Conservation (phyloP, 2,888 invertebrate genomes). For the Microplitis deprimator region DNA sequence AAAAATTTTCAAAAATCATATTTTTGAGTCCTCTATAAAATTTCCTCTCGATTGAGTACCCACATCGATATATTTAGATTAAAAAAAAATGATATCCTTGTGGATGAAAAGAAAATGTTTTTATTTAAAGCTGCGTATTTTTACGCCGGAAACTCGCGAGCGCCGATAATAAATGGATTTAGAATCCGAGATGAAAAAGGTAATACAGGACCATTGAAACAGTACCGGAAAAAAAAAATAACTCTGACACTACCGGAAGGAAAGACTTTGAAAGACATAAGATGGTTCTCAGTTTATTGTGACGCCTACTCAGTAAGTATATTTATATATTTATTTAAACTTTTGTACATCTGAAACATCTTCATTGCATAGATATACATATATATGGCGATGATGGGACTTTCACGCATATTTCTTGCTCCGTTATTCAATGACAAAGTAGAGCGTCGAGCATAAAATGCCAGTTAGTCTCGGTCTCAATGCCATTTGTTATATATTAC, state of each 20-base stretch:
- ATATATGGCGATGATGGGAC: constrained; percentile 13
- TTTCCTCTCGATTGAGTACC: not conserved
- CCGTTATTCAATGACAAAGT: constrained; percentile 20
- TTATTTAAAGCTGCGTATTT: constrained; percentile 86
- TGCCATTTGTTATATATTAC: not conserved
- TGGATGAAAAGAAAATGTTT: not conserved
- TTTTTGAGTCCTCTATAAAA: not conserved
- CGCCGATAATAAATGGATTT: constrained; percentile 79
- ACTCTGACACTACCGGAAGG: constrained; percentile 91
- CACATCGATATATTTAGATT: too few species aligned
- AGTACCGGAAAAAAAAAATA: constrained; percentile 86
- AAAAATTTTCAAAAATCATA: not conserved
- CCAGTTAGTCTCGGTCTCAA: constrained; percentile 20
- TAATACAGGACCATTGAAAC: constrained; percentile 81
- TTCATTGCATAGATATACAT: not conserved
- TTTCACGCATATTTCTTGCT: constrained; percentile 23
- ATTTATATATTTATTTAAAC: constrained; percentile 4
- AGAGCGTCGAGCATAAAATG: constrained; percentile 11
- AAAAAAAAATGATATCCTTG: not conserved
- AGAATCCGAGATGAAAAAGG: constrained; percentile 89
- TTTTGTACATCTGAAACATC: not conserved
- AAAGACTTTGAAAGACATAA: constrained; percentile 84
- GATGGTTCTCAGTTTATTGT: constrained; percentile 94
- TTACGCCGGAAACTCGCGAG: constrained; percentile 84
- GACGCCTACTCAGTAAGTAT: constrained; percentile 87